These are phyloP conservation scores for Pomatostomus ruficeps DNA, from an alignment of 2,113 vertebrate genomes.

Conservation along the genomic window DNA sequence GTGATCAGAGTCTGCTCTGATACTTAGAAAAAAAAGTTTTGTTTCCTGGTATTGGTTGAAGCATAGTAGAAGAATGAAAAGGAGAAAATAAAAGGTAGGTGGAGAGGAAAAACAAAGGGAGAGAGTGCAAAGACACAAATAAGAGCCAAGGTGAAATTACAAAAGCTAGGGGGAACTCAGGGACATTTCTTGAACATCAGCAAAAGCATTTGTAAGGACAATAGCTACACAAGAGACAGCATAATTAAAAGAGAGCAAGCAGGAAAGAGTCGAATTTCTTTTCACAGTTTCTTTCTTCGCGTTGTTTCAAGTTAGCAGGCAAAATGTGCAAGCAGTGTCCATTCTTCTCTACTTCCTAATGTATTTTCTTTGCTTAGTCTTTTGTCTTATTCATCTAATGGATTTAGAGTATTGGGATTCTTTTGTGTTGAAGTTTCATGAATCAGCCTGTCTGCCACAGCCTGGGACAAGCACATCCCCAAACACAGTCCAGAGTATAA, in stretches of 20 bases:
- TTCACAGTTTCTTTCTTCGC: background rate
- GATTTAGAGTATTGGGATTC: constrained; percentile 10
- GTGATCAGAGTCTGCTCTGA: constrained; percentile 35
- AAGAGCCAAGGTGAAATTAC: constrained; percentile 6
- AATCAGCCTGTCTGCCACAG: constrained; percentile 17
- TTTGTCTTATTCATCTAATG: constrained; percentile 38
- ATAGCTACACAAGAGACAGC: background rate
- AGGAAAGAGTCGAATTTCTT: background rate
- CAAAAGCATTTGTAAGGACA: constrained; percentile 2
- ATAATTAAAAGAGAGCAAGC: constrained; percentile 13
- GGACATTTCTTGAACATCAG: constrained; percentile 5
- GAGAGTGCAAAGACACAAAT: background rate
- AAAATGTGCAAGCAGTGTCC: constrained; percentile 12
- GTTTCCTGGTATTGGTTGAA: constrained; percentile 51
- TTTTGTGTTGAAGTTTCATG: constrained; percentile 37
- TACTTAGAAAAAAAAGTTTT: constrained; percentile 62
- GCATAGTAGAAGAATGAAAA: constrained; percentile 5
- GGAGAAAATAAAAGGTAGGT: constrained; percentile 8
- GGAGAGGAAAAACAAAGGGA: background rate
- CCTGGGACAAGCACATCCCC: background rate
- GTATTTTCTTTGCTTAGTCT: background rate
- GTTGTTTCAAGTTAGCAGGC: constrained; percentile 19
- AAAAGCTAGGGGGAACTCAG: constrained; percentile 16
- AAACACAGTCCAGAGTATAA: background rate
- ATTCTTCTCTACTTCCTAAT: constrained; percentile 13